A percentile compares a stretch with the other conserved stretches of the same genome.
These are phyloP conservation scores for Porites australiensis DNA, from an alignment of 64 coral and sea anemone genomes.

Conservation along the genomic window DNA sequence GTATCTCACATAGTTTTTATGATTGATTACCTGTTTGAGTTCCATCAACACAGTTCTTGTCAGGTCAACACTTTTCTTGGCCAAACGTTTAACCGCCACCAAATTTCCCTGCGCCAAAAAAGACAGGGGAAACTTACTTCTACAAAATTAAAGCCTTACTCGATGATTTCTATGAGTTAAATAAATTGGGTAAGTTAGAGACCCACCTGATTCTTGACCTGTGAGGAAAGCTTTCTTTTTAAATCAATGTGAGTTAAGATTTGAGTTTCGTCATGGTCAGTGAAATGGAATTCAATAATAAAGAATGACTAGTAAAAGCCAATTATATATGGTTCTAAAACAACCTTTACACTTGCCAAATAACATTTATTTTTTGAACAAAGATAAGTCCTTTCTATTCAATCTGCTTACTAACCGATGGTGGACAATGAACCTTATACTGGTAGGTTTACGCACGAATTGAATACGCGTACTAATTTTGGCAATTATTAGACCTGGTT, in stretches of 20 bases:
- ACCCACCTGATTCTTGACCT: too few species aligned
- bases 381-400: too few species aligned
- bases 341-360: neutral
- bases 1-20: too few species aligned
- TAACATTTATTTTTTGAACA: neutral
- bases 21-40: conserved; percentile 83
- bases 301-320: neutral
- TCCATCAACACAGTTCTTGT: conserved; percentile 96
- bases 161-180: too few species aligned
- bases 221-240: neutral
- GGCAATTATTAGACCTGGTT: too few species aligned
- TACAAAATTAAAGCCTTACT: too few species aligned
- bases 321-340: neutral
- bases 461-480: too few species aligned
- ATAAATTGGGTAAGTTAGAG: too few species aligned
- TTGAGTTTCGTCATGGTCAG: too few species aligned
- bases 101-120: conserved; percentile 72
- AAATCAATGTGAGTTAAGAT: neutral
- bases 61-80: conserved; percentile 88
- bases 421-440: too few species aligned
- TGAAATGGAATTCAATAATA: neutral
- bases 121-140: neutral
- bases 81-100: conserved; percentile 81
- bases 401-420: too few species aligned
- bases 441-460: too few species aligned